Conservation (phyloP, 2,797 vertebrate species). For the Sebastes minor region DNA sequence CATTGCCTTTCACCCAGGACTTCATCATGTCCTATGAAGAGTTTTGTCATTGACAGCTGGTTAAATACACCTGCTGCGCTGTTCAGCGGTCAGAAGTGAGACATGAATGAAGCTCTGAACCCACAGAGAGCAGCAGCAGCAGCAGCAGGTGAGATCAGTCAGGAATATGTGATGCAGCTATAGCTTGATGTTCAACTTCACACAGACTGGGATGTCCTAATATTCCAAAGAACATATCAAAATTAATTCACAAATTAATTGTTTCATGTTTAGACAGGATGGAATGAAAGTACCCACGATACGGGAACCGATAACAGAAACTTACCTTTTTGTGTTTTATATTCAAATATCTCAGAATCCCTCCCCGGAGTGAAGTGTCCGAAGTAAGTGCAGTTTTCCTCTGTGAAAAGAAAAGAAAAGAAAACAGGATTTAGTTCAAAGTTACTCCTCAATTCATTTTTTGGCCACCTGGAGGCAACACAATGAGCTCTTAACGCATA, state of each 20-base stretch:
- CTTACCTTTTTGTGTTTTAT: constrained; percentile 97
- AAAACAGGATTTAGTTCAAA: constrained; percentile 21
- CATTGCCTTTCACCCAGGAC: neutral
- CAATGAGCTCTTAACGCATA: neutral
- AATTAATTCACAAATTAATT: neutral
- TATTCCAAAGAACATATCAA: neutral
- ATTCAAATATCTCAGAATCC: constrained; percentile 92
- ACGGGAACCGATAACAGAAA: neutral
- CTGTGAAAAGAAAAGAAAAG: constrained; percentile 72
- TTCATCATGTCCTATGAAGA: neutral
- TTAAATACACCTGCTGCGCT: constrained; percentile 1
- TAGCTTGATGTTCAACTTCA: constrained; percentile 22
- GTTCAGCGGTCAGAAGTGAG: neutral
- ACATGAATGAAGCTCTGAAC: constrained; percentile 18
- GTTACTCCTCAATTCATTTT: neutral
- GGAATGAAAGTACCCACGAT: neutral
- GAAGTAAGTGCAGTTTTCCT: constrained; percentile 96
- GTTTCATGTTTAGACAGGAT: neutral
- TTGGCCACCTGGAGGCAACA: neutral
- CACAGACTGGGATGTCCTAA: neutral
- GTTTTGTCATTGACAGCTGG: neutral
- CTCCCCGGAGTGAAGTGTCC: constrained; percentile 94
- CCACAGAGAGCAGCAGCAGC: neutral
- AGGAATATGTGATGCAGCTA: neutral
- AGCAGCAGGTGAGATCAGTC: constrained; percentile 1